Conservation (phyloP, 2,113 vertebrate species). For the Indicator indicator region DNA sequence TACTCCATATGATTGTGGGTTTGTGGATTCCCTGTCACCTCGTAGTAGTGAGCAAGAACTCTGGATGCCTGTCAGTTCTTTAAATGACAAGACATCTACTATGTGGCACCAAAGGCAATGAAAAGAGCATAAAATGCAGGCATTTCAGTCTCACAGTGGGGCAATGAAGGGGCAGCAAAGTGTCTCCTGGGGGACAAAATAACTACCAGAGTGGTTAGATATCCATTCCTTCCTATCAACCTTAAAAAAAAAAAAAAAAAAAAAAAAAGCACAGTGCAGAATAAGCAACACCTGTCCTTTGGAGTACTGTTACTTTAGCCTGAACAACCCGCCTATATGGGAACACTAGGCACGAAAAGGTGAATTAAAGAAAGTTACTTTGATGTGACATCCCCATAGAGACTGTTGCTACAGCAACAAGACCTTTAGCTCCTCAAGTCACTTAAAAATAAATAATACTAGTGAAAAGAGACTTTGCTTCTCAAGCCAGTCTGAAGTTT, state of each 20-base stretch:
- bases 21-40: background rate
- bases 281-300: background rate
- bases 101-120: background rate
- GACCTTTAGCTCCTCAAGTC: background rate
- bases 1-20: background rate
- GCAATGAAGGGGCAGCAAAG: background rate
- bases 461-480: background rate
- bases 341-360: background rate
- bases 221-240: background rate
- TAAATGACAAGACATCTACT: background rate
- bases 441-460: background rate
- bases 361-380: constrained; percentile 15
- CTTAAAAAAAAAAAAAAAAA: background rate
- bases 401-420: constrained; percentile 29
- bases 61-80: background rate
- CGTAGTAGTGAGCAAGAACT: background rate
- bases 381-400: constrained; percentile 32
- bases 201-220: background rate
- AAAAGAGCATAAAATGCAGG: background rate
- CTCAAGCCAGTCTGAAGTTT: background rate
- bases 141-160: background rate
- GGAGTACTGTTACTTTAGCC: background rate
- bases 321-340: background rate
- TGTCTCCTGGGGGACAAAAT: background rate
- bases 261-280: background rate